Evolutionary conservation across 2,888 invertebrate genomes (phyloP), one percentile per base, ranked within the genome.

Genomic region (Petrophora chlorosata): DNA sequence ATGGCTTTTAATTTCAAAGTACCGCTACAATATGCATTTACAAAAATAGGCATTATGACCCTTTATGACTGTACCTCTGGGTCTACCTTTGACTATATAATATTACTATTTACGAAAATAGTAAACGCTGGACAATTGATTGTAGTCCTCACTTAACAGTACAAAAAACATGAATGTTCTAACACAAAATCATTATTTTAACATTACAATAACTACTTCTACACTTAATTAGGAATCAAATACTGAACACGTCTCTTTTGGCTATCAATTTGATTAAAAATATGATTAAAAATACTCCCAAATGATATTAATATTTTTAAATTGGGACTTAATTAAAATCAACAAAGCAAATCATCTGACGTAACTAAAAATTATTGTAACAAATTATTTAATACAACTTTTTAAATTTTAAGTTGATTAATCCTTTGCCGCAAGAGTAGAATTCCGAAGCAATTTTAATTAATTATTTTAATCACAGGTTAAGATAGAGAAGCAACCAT

Each of bases 231-330:
- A 74, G 43, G 61, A 79, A 76, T 75, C 68, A 74, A 73, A 76
- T 79, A 79, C 72, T 79, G 81, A 82, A 82, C 81, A 82, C 79
- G 70, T 76, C 53, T 55, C 63, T 68, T 80, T 79, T 80, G 78
- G 77, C 76, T 71, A 74, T 30, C 26, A 60, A 68, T 67, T 71
- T 64, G 67, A 71, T 74, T 61, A 63, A 61, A 62, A 63, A 61
- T 60, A n/a, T 63, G 19, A 41, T 50, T 36, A 33, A 43, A 39
- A 48, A 42, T 29, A 25, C 42, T 33, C 45, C 43, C 25, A 41
- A 45, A 3, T 39, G 10, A 34, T 44, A 45, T 28, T 41, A 39
- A 39, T 25, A 17, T 25, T 15, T 13, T 26, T 13, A 13, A 23
- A 33, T 26, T 36, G 33, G 32, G 16, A 45, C 36, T 23, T n/a